phyloP scores from a whole-genome alignment of 1,140 invertebrate species.

The Euura saliciscinereae region DNA sequence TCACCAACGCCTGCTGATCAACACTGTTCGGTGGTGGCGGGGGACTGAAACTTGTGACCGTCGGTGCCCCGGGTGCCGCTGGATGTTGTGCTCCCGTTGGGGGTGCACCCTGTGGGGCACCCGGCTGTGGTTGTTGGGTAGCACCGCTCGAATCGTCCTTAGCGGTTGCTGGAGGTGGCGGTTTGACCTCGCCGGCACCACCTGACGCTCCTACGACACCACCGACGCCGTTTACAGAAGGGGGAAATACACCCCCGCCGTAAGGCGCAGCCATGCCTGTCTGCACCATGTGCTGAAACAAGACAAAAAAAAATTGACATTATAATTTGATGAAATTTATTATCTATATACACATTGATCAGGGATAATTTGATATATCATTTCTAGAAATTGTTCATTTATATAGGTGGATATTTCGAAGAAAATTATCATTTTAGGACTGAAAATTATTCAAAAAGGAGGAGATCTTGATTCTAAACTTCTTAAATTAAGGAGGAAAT shows the following conservation, averaged over 20 bases:
- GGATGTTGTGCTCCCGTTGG: constrained; percentile 45
- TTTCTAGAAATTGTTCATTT: too few species aligned
- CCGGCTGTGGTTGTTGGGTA: constrained; percentile 43
- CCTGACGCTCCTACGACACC: constrained; percentile 60
- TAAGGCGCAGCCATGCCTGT: constrained; percentile 87
- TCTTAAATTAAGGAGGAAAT: too few species aligned
- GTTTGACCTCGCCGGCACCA: constrained; percentile 52
- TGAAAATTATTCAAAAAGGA: too few species aligned
- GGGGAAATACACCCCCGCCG: constrained; percentile 78
- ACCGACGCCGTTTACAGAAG: constrained; percentile 74
- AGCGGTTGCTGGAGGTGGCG: constrained; percentile 42
- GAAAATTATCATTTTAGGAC: too few species aligned
- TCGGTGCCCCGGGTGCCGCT: constrained; percentile 45
- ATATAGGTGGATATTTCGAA: too few species aligned
- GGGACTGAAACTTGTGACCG: constrained; percentile 53
- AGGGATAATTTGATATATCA: too few species aligned
- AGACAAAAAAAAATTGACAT: constrained; percentile 33
- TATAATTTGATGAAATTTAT: too few species aligned
- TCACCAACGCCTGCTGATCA: constrained; percentile 57
- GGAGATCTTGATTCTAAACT: too few species aligned
- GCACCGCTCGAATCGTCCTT: constrained; percentile 50
- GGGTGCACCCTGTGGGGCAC: constrained; percentile 47
- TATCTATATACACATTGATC: too few species aligned
- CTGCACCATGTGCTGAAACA: constrained; percentile 93
- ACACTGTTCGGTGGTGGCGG: constrained; percentile 56